phyloP scores from a whole-genome alignment of 1,140 invertebrate species.

The Drosophila persimilis region DNA sequence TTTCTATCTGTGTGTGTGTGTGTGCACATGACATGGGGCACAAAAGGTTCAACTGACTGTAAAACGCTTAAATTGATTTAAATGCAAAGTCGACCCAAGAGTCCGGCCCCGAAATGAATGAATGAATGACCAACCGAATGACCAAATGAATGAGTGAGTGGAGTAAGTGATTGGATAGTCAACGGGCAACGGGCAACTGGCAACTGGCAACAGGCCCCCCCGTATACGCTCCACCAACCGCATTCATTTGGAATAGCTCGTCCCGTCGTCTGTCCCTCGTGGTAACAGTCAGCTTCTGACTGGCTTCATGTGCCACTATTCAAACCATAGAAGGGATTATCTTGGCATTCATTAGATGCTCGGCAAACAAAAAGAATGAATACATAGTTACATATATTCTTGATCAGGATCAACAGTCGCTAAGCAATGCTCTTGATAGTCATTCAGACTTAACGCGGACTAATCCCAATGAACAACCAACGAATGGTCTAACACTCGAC shows the following conservation, averaged over 20 bases:
- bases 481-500: too few relatives aligned
- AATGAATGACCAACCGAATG: slow-evolving; percentile 46
- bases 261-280: not conserved
- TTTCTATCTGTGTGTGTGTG: slow-evolving; percentile 16
- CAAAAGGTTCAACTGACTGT: slow-evolving; percentile 80
- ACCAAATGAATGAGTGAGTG: slow-evolving; percentile 37
- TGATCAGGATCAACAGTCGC: too few relatives aligned
- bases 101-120: slow-evolving; percentile 44
- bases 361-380: too few relatives aligned
- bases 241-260: slow-evolving; percentile 12
- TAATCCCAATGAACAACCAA: too few relatives aligned
- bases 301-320: too few relatives aligned
- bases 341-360: too few relatives aligned
- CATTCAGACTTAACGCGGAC: too few relatives aligned
- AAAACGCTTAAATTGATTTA: slow-evolving; percentile 81
- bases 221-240: not conserved
- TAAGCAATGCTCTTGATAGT: too few relatives aligned
- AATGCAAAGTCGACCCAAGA: slow-evolving; percentile 72
- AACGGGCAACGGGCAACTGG: slow-evolving; percentile 8
- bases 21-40: slow-evolving; percentile 57
- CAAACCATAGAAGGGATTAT: too few relatives aligned
- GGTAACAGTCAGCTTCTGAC: slow-evolving; percentile 5
- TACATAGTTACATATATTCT: too few relatives aligned
- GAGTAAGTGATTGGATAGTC: slow-evolving; percentile 50
- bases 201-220: not conserved